Base-by-base conservation (phyloP, 1,140 invertebrate genomes). In the Eufriesea mexicana region DNA sequence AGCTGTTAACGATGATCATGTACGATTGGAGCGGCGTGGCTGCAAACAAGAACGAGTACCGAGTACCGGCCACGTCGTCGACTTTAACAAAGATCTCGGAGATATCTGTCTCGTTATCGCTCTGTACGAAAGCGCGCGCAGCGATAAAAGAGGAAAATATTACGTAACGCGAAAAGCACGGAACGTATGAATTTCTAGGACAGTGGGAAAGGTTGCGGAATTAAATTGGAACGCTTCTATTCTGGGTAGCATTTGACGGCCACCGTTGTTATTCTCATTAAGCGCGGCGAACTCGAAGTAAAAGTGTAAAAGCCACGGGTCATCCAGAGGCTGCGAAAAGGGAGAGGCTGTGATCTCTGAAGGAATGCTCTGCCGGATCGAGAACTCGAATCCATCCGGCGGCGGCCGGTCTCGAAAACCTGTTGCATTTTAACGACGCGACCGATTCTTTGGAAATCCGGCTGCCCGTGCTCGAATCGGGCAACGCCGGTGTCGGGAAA, bases 351-450 rank as follows among this genome's bases (percentile, higher is more conserved):
- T 77, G 66, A 86, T 86, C 75, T 57, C 74, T 59, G 79, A 20
- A 75, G 83, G 72, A 83, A 89, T 77, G 76, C 57, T 57, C 42
- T 49, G 57, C n/a, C 66, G 55, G 78, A 83, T 85, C 67, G 83
- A 74, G 76, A 83, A 87, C 73, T 73, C 59, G 75, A 57, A 79
- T 82, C 68, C 75, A 10, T 64, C 55, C 68, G 55, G 54, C 55
- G 76, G 64, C 35, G 35, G 35, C 35, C 35, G 64, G 73, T 86
- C 79, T 88, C 74, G 80, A 88, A 89, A 88, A 89, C 87, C 87
- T 89, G 87, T 89, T 89, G 87, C 87, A 78, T 88, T 89, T 89
- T 85, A 89, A 72, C 71, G 62, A 72, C 61, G 45, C 54, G 61
- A 68, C 79, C 84, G 85, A 87, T 86, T 87, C 86, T 86, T 83